These are phyloP conservation scores for Acipenser transmontanus DNA, from an alignment of 2,797 vertebrate genomes.

Conservation along the genomic window DNA sequence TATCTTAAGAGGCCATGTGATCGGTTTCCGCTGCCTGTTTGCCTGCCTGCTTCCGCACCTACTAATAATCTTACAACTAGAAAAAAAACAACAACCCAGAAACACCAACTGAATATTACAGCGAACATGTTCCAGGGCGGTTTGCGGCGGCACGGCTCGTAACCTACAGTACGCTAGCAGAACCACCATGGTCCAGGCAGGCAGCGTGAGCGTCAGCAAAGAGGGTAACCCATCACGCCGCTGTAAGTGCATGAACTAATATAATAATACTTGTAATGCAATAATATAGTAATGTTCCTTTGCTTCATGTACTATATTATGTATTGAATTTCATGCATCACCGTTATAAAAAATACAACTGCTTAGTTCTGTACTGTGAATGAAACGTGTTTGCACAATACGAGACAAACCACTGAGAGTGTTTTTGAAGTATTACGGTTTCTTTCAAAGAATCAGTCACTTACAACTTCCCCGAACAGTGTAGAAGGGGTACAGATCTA, in stretches of 20 bases:
- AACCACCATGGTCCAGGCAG: conserved; percentile 49
- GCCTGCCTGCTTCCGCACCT: conserved; percentile 64
- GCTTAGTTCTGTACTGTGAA: no score
- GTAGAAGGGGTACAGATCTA: no score
- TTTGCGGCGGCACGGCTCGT: conserved; percentile 21
- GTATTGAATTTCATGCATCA: no score
- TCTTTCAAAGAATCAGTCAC: no score
- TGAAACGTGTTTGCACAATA: no score
- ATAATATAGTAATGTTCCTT: no score
- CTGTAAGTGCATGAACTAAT: conserved; percentile 47
- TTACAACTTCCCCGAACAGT: no score
- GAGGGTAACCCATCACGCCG: conserved; percentile 50
- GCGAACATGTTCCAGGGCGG: conserved; percentile 10
- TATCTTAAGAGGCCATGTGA: conserved; percentile 66
- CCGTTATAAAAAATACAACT: no score
- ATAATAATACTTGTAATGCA: background rate
- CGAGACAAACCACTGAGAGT: no score
- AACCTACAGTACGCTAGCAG: conserved; percentile 22
- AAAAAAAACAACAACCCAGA: conserved; percentile 15
- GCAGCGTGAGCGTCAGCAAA: conserved; percentile 49
- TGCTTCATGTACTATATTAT: no score
- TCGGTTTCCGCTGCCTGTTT: conserved; percentile 62
- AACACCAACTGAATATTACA: background rate
- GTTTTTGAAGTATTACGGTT: no score
- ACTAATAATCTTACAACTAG: conserved; percentile 29